phyloP scores from a whole-genome alignment of 2,113 vertebrate species.

The Orycteropus afer region DNA sequence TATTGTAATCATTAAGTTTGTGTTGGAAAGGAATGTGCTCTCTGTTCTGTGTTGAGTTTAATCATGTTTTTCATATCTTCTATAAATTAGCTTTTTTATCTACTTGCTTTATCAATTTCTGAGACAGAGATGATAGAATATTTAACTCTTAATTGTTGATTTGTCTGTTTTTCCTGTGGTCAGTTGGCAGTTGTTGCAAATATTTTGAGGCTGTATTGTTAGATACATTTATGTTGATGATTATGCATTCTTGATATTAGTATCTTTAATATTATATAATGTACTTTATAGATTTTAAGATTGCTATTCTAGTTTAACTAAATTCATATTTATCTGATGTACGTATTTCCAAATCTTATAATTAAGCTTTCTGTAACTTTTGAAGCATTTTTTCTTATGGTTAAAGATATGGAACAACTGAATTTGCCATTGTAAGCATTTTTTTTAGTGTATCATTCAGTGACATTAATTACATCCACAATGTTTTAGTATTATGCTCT shows the following conservation, averaged over 20 bases:
- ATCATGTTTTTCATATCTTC: not conserved
- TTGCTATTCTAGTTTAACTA: not conserved
- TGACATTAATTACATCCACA: not conserved
- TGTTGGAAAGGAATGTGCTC: slow-evolving; percentile 6
- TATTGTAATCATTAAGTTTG: not conserved
- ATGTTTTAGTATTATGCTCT: not conserved
- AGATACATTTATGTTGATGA: slow-evolving; percentile 2
- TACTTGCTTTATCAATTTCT: not conserved
- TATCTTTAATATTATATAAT: not conserved
- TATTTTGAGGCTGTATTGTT: not conserved
- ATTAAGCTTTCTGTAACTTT: not conserved
- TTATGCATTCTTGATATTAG: not conserved
- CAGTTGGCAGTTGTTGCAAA: not conserved
- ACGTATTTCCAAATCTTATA: not conserved
- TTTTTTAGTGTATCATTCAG: not conserved
- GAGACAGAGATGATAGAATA: not conserved
- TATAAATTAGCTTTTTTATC: not conserved
- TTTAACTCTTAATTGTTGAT: not conserved
- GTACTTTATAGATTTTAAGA: not conserved
- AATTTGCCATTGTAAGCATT: not conserved
- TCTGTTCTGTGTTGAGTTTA: not conserved
- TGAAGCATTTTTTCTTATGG: not conserved
- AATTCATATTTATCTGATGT: not conserved
- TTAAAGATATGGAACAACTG: not conserved
- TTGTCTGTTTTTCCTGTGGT: not conserved